These are phyloP conservation scores for Popillia japonica DNA, from an alignment of 1,140 invertebrate species.

Conservation along the genomic window DNA sequence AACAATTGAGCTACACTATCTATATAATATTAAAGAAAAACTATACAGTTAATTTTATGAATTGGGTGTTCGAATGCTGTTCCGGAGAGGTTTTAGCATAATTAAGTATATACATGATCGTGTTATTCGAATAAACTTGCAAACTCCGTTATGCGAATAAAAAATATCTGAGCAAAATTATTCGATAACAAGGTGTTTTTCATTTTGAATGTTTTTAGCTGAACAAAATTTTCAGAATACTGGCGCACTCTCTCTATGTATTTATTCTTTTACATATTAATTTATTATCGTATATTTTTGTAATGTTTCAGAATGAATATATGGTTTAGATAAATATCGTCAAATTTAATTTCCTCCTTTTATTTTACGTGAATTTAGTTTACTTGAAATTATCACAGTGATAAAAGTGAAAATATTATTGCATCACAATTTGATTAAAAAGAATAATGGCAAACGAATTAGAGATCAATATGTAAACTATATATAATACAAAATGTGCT, in stretches of 20 bases:
- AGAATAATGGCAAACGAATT: background rate
- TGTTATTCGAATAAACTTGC: background rate
- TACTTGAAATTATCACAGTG: conserved; percentile 11
- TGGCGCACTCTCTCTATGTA: conserved; percentile 43
- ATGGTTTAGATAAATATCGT: conserved; percentile 31
- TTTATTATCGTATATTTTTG: background rate
- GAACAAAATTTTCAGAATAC: conserved; percentile 45
- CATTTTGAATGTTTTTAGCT: background rate
- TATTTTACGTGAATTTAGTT: background rate
- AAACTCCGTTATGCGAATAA: background rate
- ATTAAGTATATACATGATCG: background rate
- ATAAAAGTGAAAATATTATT: conserved; percentile 22
- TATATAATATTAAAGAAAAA: conserved; percentile 14
- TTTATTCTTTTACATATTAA: background rate
- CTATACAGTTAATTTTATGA: conserved; percentile 13
- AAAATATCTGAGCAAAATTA: background rate
- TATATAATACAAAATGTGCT: background rate
- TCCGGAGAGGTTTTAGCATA: background rate
- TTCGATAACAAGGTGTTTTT: background rate
- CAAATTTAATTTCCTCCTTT: background rate
- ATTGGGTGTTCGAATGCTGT: background rate
- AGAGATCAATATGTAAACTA: conserved; percentile 4
- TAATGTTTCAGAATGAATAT: background rate
- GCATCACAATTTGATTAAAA: background rate
- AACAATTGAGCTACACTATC: background rate